phyloP scores from a whole-genome alignment of 92 coral and sea anemone species.

The Galaxea fascicularis region DNA sequence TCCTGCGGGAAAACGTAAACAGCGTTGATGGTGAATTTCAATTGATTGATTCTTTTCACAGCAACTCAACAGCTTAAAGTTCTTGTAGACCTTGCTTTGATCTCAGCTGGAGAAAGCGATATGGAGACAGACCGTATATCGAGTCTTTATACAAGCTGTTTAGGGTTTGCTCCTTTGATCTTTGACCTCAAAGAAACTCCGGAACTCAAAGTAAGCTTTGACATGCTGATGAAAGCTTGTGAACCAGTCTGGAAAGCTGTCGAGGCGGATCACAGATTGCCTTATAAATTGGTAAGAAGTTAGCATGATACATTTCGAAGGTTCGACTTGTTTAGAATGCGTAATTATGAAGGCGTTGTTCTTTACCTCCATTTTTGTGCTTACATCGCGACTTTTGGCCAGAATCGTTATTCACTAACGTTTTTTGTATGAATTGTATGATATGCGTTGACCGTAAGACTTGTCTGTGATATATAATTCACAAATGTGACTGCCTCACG shows the following conservation, averaged over 20 bases:
- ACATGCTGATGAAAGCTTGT: slow-evolving; percentile 59
- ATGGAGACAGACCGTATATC: slow-evolving; percentile 74
- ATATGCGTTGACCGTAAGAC: too few relatives aligned
- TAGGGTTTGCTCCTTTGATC: slow-evolving; percentile 66
- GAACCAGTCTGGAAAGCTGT: slow-evolving; percentile 76
- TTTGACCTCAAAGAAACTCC: slow-evolving; percentile 36
- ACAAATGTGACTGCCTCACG: too few relatives aligned
- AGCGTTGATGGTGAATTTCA: too few relatives aligned
- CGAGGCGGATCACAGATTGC: slow-evolving; percentile 49
- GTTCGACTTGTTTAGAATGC: too few relatives aligned
- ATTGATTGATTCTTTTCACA: not conserved
- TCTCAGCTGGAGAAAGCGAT: slow-evolving; percentile 75
- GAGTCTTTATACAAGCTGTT: slow-evolving; percentile 71
- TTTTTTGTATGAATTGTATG: too few relatives aligned
- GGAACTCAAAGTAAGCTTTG: slow-evolving; percentile 41
- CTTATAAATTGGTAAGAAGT: slow-evolving; percentile 49
- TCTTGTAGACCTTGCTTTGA: slow-evolving; percentile 77
- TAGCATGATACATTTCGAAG: too few relatives aligned
- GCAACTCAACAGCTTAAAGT: slow-evolving; percentile 65
- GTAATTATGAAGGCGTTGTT: too few relatives aligned
- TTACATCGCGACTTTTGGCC: too few relatives aligned
- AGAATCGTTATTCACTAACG: too few relatives aligned
- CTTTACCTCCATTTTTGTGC: too few relatives aligned
- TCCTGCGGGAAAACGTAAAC: too few relatives aligned
- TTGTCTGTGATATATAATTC: too few relatives aligned